Evolutionary conservation across 37 sponge, comb jelly and placozoan species (phyloP), one percentile per base, ranked within the genome.

Genomic region (Halisarca cf. caerulea): DNA sequence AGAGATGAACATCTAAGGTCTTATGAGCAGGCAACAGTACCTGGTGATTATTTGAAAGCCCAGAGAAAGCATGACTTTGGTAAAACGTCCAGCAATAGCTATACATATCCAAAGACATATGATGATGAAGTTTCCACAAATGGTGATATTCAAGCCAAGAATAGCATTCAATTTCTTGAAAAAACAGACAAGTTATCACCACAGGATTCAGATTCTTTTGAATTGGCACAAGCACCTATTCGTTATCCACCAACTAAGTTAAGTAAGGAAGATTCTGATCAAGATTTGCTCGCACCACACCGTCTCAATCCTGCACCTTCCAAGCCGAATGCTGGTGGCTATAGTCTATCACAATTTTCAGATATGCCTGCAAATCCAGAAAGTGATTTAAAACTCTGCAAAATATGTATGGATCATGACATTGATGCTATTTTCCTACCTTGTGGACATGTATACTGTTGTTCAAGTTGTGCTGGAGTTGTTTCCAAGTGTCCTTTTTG

Each of bases 381-480:
- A 21, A 74, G 77, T 74, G 77, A 74, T 11, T 41, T 74, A 3
- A 74, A 74, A 41, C 25, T 43, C 24, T 74, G 77, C 41, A 3
- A 37, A 24, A 41, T 74, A 8, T 74, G 77, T 6, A 74, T 74
- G 77, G 77, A 74, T 44, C 39, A 74, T 4, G 77, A 74, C 18
- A 74, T 74, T 41, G 77, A 74, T 18, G 42, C 77, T 1, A 74
- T 74, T 23, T 74, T 74, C 43, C 45, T 74, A 3, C 77, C 77
- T n/a, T 74, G 77, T 41, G 77, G 77, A 0, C 77, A 74, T 41
- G 77, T 74, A 11, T 74, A 43, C 41, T 74, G 77, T 37, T 74
- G 77, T 24, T 44, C 42, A 25, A 37, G 41, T 23, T 74, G 77
- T 41, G 77, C 77, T 20, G 8, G 18, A 24, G 8, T 1, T 4